These are phyloP conservation scores for Eurytoma californica DNA, from an alignment of 2,888 invertebrate genomes.

Conservation along the genomic window DNA sequence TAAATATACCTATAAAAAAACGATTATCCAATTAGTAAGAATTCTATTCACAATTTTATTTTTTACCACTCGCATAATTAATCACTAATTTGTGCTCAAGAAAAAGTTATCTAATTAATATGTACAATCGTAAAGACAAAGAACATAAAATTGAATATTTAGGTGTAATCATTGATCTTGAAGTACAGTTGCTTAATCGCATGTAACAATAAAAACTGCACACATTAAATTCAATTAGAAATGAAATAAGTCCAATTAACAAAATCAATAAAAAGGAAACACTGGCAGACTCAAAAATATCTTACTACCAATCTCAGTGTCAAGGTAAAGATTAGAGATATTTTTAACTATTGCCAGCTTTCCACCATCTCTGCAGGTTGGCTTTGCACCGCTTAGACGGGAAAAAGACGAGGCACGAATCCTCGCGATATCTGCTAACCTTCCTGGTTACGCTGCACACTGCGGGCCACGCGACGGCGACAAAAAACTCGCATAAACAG, in stretches of 20 bases:
- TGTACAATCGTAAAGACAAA: background rate
- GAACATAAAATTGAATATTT: background rate
- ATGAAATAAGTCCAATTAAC: background rate
- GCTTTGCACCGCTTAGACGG: background rate
- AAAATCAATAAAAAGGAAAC: conserved; percentile 11
- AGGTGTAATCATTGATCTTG: background rate
- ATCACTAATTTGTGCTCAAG: background rate
- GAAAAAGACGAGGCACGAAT: background rate
- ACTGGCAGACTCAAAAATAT: background rate
- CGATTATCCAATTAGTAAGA: conserved; percentile 3
- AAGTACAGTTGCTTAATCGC: background rate
- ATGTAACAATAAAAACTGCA: background rate
- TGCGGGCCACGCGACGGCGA: no score
- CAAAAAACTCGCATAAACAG: no score
- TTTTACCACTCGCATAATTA: background rate
- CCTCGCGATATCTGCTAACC: no score
- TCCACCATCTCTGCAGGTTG: background rate
- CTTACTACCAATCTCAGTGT: conserved; percentile 41
- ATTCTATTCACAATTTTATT: conserved; percentile 5
- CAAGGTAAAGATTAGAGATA: conserved; percentile 49
- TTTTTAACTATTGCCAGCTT: conserved; percentile 30
- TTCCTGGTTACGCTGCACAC: no score
- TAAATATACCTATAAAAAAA: conserved; percentile 31
- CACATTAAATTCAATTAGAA: background rate
- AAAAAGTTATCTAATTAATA: conserved; percentile 2